phyloP scores from a whole-genome alignment of 2,888 invertebrate genomes.

The Lumbricus terrestris region DNA sequence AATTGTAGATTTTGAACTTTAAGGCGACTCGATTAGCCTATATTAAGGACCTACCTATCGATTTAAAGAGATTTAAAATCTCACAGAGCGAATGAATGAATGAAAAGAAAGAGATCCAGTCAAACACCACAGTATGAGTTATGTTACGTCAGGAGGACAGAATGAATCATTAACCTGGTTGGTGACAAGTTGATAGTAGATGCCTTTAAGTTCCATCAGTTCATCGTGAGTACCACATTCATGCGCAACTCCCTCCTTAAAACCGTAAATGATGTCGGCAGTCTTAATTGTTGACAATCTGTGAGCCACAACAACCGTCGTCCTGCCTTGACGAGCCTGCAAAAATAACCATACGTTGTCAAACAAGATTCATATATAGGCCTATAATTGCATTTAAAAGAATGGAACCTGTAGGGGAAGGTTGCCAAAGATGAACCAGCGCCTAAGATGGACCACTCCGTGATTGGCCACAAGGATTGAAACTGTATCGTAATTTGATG shows the following conservation, averaged over 20 bases:
- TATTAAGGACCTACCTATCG: too few species aligned
- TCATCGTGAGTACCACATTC: conserved; percentile 62
- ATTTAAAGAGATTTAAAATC: too few species aligned
- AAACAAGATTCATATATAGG: neutral
- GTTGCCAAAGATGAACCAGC: too few species aligned
- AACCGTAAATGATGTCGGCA: conserved; percentile 62
- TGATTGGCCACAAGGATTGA: too few species aligned
- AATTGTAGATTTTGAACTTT: too few species aligned
- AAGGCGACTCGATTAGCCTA: too few species aligned
- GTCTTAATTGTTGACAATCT: conserved; percentile 63
- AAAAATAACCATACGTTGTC: neutral
- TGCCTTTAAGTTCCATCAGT: conserved; percentile 59
- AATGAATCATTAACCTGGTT: conserved; percentile 36
- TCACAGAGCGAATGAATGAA: neutral
- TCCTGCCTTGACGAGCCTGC: conserved; percentile 54
- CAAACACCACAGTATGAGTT: neutral
- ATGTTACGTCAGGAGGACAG: too few species aligned
- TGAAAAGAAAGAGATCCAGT: neutral
- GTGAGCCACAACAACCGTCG: conserved; percentile 62
- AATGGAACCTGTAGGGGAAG: too few species aligned
- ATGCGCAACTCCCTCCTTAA: conserved; percentile 63
- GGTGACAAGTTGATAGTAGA: conserved; percentile 61
- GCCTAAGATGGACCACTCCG: too few species aligned
- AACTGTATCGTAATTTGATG: too few species aligned
- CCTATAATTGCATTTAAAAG: too few species aligned